phyloP scores from a whole-genome alignment of 2,888 invertebrate species.

The Acheta domesticus region DNA sequence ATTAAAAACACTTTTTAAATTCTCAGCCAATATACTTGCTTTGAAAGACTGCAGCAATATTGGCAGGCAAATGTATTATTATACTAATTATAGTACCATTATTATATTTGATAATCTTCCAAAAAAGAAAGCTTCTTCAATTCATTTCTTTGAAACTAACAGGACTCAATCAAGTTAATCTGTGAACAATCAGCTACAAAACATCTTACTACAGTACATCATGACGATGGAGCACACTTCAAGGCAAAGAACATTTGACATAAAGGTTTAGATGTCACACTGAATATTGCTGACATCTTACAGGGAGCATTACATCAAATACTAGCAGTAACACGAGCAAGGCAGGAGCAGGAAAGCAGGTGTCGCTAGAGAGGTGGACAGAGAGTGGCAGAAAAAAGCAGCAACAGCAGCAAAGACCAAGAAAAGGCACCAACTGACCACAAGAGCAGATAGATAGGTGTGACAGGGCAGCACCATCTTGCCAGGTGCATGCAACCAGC shows the following conservation, averaged over 20 bases:
- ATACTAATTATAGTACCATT: too few species aligned
- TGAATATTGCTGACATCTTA: neutral
- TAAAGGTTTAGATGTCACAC: neutral
- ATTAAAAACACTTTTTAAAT: neutral
- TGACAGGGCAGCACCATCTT: neutral
- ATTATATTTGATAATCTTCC: too few species aligned
- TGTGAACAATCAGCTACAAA: neutral
- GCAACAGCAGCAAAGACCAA: neutral
- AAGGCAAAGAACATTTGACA: slow-evolving; percentile 1
- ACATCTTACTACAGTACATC: slow-evolving; percentile 6
- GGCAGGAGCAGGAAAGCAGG: neutral
- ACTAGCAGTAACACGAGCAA: neutral
- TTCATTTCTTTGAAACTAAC: neutral
- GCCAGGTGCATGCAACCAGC: neutral
- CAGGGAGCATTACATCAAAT: neutral
- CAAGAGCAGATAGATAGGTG: neutral
- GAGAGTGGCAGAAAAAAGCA: neutral
- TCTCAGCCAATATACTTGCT: neutral
- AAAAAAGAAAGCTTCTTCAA: neutral
- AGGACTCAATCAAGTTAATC: neutral
- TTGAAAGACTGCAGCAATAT: too few species aligned
- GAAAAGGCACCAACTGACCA: slow-evolving; percentile 6
- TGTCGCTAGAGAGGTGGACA: neutral
- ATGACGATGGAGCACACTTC: neutral
- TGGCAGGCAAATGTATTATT: too few species aligned